Conservation (phyloP, 2,888 invertebrate genomes). For the Alitta virens region DNA sequence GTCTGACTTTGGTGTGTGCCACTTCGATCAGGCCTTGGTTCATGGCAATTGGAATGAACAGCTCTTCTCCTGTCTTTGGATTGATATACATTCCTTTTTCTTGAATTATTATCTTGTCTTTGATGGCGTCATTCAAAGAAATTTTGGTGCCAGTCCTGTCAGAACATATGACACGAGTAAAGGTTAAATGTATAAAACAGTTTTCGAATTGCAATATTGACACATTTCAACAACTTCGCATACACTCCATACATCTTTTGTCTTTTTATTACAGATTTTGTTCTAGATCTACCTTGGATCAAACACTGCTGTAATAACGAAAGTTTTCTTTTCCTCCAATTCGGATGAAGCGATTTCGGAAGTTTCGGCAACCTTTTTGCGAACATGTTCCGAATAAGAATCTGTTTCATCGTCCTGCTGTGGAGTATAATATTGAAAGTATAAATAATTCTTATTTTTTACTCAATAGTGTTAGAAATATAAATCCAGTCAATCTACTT, state of each 20-base stretch:
- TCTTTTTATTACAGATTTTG: too few species aligned
- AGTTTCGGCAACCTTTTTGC: slow-evolving; percentile 28
- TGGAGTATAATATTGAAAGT: too few species aligned
- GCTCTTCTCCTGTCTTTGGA: slow-evolving; percentile 34
- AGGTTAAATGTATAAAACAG: too few species aligned
- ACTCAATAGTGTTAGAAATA: too few species aligned
- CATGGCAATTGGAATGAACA: slow-evolving; percentile 45
- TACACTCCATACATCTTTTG: too few species aligned
- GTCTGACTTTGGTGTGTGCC: slow-evolving; percentile 31
- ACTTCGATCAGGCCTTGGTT: slow-evolving; percentile 37
- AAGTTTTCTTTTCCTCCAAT: slow-evolving; percentile 47
- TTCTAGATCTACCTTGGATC: too few species aligned
- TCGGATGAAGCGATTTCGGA: slow-evolving; percentile 42
- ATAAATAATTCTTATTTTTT: too few species aligned
- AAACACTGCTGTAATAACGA: slow-evolving; percentile 31
- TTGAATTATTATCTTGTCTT: slow-evolving; percentile 40
- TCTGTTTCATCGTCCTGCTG: too few species aligned
- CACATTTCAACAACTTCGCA: too few species aligned
- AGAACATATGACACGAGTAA: background rate
- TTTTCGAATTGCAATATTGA: too few species aligned
- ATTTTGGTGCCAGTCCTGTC: slow-evolving; percentile 2
- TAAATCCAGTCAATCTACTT: too few species aligned
- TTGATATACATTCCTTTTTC: slow-evolving; percentile 37
- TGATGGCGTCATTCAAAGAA: slow-evolving; percentile 43
- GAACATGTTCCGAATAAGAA: too few species aligned